These are phyloP conservation scores for Tipula vernalis DNA, from an alignment of 2,888 invertebrate species.

Conservation along the genomic window DNA sequence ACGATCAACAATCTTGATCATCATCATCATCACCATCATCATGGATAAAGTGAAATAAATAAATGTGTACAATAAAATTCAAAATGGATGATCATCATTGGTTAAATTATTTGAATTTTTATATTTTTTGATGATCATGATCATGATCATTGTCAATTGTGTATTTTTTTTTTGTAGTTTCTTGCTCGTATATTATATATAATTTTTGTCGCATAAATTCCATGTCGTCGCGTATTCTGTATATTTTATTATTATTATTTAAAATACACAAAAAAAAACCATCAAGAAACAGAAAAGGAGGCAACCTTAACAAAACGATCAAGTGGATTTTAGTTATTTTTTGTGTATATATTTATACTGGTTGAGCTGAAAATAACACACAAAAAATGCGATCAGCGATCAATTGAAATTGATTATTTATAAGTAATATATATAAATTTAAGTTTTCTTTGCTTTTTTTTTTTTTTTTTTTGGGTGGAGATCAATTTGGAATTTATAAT, in stretches of 20 bases:
- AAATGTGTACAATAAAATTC: neutral
- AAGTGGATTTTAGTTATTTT: neutral
- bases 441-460: neutral
- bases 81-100: constrained; percentile 7
- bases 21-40: neutral
- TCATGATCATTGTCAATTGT: constrained; percentile 8
- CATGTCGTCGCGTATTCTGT: neutral
- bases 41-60: neutral
- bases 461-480: neutral
- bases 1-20: constrained; percentile 4
- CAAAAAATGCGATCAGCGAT: neutral
- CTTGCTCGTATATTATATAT: neutral
- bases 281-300: neutral
- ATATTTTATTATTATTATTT: neutral
- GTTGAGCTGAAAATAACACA: neutral
- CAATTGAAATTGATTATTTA: constrained; percentile 8
- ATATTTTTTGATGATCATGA: neutral
- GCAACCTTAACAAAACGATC: neutral
- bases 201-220: constrained; percentile 8
- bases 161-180: neutral
- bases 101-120: neutral
- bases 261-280: neutral
- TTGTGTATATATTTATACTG: neutral
- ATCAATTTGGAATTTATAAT: neutral
- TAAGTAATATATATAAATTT: neutral